Conservation (phyloP, 2,888 invertebrate species). For the Thymelicus sylvestris region DNA sequence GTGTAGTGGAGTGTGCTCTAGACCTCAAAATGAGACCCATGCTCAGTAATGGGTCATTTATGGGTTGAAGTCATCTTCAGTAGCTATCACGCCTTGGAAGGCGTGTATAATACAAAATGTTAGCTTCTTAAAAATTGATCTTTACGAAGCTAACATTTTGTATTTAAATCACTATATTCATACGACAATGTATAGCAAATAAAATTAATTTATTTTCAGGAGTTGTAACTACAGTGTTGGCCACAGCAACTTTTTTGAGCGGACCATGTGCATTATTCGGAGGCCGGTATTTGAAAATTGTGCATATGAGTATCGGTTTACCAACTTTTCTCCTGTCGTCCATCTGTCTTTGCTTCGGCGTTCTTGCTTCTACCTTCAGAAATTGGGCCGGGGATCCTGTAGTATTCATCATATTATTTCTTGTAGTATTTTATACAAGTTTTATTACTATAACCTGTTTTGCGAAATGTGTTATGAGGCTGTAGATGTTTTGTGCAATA, state of each 20-base stretch:
- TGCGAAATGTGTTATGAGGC: constrained; percentile 53
- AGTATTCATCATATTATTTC: constrained; percentile 47
- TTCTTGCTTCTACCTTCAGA: constrained; percentile 48
- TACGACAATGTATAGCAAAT: neutral
- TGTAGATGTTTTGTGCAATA: constrained; percentile 41
- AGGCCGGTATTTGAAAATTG: constrained; percentile 40
- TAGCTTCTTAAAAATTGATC: no score
- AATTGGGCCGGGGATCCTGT: constrained; percentile 48
- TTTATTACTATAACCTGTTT: constrained; percentile 52
- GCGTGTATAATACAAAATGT: no score
- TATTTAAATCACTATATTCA: no score
- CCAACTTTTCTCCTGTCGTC: constrained; percentile 56
- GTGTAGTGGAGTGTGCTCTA: no score
- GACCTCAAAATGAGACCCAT: no score
- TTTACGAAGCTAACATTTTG: no score
- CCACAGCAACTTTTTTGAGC: constrained; percentile 44
- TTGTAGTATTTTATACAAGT: constrained; percentile 54
- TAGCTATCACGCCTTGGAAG: no score
- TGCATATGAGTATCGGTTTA: constrained; percentile 56
- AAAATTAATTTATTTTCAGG: constrained; percentile 49
- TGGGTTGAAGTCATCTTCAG: no score
- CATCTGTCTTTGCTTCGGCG: constrained; percentile 52
- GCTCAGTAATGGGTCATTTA: no score
- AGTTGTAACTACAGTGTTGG: constrained; percentile 46
- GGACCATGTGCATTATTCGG: constrained; percentile 47